phyloP scores from a whole-genome alignment of 2,888 invertebrate species.

The Andrena marginata region DNA sequence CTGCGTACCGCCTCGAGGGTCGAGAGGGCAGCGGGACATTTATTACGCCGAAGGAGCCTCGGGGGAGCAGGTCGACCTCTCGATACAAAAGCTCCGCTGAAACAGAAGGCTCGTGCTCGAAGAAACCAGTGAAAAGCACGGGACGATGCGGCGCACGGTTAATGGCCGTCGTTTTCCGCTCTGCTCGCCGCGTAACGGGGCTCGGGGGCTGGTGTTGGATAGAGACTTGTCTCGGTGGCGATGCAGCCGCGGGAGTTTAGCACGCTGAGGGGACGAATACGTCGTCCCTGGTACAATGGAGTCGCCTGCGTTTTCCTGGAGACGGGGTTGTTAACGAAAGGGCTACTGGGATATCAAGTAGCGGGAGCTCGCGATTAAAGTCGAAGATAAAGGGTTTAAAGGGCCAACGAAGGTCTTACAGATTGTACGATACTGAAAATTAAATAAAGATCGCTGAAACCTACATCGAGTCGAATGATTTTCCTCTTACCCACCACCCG shows the following conservation, averaged over 20 bases:
- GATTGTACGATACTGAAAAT: too few species aligned
- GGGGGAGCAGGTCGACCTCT: conserved; percentile 24
- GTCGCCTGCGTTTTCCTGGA: neutral
- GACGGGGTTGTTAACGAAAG: neutral
- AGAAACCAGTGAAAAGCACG: conserved; percentile 37
- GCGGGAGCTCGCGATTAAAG: neutral
- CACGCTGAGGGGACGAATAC: conserved; percentile 21
- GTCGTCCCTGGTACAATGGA: conserved; percentile 12
- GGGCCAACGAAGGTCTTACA: too few species aligned
- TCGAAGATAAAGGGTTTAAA: neutral
- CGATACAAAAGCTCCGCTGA: conserved; percentile 56
- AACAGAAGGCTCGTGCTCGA: conserved; percentile 21
- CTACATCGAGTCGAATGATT: too few species aligned
- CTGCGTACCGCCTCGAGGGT: conserved; percentile 27
- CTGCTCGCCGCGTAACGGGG: conserved; percentile 25
- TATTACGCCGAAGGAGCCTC: conserved; percentile 62
- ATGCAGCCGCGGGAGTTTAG: neutral
- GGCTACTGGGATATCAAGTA: neutral
- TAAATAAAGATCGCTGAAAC: too few species aligned
- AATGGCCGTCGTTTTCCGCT: conserved; percentile 42
- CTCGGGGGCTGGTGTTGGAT: conserved; percentile 11
- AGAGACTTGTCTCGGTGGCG: neutral
- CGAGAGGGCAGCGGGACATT: conserved; percentile 60
- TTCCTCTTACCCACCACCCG: too few species aligned
- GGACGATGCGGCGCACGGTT: conserved; percentile 42